phyloP scores from a whole-genome alignment of 2,888 invertebrate genomes.

The Muschampia plurimacula region DNA sequence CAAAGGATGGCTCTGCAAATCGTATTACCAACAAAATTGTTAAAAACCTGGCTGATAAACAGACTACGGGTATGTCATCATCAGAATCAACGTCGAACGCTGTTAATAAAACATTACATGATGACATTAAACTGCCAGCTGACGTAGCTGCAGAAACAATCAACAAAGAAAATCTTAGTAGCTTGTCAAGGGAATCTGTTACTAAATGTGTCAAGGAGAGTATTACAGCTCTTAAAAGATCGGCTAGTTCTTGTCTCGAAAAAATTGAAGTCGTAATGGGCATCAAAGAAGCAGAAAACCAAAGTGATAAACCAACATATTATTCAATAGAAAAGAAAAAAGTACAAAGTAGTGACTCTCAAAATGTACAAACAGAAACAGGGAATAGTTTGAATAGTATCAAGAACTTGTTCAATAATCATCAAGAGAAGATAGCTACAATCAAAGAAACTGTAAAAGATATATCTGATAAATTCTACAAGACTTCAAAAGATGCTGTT shows the following conservation, averaged over 20 bases:
- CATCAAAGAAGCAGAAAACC: conserved; percentile 42
- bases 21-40: not conserved
- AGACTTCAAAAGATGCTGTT: conserved; percentile 59
- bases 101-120: not conserved
- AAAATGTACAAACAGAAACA: conserved; percentile 33
- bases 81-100: not conserved
- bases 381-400: conserved; percentile 24
- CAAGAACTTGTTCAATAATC: conserved; percentile 46
- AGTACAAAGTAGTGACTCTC: conserved; percentile 1
- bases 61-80: conserved; percentile 1
- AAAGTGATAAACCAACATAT: conserved; percentile 46
- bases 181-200: conserved; percentile 22
- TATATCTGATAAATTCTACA: conserved; percentile 57
- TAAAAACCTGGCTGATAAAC: not conserved
- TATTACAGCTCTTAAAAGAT: conserved; percentile 30
- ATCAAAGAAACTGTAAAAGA: conserved; percentile 60
- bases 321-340: conserved; percentile 46
- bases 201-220: conserved; percentile 32
- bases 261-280: conserved; percentile 45
- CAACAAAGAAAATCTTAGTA: not conserved
- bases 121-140: conserved; percentile 6
- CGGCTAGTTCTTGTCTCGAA: conserved; percentile 37
- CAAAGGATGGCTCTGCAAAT: not conserved
- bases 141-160: not conserved
- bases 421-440: conserved; percentile 54